Evolutionary conservation across 2,113 vertebrate genomes (phyloP).

Genomic region (Toxostoma redivivum): DNA sequence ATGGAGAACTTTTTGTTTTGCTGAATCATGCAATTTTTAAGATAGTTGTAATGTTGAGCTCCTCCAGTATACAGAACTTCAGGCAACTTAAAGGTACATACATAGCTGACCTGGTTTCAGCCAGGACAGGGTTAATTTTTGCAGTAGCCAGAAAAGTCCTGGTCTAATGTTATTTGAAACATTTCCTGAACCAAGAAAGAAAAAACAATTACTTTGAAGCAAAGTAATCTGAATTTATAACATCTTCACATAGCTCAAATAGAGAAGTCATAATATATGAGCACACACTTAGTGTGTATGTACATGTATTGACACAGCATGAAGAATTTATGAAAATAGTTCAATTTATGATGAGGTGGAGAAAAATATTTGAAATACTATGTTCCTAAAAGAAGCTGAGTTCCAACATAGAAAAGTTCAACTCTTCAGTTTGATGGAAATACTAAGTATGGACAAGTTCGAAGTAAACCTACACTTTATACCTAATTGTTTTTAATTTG

Average conservation of each 20-base stretch:
- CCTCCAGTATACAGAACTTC: not conserved
- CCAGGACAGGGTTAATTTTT: not conserved
- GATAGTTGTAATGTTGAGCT: rapidly evolving
- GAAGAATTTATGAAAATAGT: not conserved
- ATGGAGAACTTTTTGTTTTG: not conserved
- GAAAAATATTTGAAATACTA: not conserved
- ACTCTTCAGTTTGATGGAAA: not conserved
- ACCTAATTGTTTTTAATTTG: not conserved
- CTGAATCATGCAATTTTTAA: not conserved
- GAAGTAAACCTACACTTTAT: not conserved
- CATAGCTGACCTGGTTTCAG: not conserved
- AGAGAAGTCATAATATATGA: not conserved
- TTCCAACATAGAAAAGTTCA: not conserved
- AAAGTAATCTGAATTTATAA: not conserved
- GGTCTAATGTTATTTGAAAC: not conserved
- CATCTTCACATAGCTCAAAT: not conserved
- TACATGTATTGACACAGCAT: not conserved
- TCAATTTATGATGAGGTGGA: not conserved
- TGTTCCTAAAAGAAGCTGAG: not conserved
- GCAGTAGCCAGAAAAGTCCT: rapidly evolving
- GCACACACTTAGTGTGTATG: not conserved
- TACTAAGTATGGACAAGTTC: not conserved
- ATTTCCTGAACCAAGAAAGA: not conserved
- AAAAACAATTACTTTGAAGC: not conserved
- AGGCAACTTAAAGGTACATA: not conserved